Base-by-base conservation (phyloP, 2,797 vertebrate genomes). In the Pseudopleuronectes americanus region DNA sequence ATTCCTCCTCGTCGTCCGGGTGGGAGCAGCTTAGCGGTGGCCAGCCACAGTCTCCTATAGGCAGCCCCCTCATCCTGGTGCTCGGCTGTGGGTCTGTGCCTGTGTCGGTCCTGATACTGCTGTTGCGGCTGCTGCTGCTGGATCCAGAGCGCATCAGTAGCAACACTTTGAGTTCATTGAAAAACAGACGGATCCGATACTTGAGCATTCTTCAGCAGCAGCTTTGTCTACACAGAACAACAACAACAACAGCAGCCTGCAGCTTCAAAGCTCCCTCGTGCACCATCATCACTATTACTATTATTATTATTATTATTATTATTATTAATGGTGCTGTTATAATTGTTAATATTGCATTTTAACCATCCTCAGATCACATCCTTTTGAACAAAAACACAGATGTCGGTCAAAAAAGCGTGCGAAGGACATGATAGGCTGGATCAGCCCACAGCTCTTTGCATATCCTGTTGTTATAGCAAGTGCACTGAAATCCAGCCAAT, bases 91-190 rank as follows among this genome's bases (percentile, higher is more conserved):
- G 87, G 90, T 92, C 93, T 80, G 88, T 81, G 83, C 90, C 93
- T 63, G 94, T 88, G 73, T 92, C 93, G 36, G 87, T 84, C 88
- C 92, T 90, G 31, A 33, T 33, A 9, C 31, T 33, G 31, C 8
- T 33, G 31, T 8, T 33, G 31, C 31, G 8, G 84, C 93, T 92
- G 88, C 94, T 33, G 84, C 93, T 92, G 88, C 94, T 94, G 74
- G 89, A 89, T 86, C 89, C 93, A 45, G 95, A 94, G 85, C 94
- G 94, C 93, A 96, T 95, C 90, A 96, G 91, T 86, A 96, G 92
- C 92, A 96, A 91, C 89, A 96, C 94, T 93, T 95, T 96, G 83
- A 96, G 93, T 94, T 96, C 94, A 92, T 94, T 96, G 88, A 96
- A 94, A 92, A 96, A 94, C 94, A 95, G 93, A 83, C 94, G 94